Evolutionary conservation across 1,140 invertebrate species (phyloP), one percentile per base, ranked within the genome.

Genomic region (Polyergus mexicanus): DNA sequence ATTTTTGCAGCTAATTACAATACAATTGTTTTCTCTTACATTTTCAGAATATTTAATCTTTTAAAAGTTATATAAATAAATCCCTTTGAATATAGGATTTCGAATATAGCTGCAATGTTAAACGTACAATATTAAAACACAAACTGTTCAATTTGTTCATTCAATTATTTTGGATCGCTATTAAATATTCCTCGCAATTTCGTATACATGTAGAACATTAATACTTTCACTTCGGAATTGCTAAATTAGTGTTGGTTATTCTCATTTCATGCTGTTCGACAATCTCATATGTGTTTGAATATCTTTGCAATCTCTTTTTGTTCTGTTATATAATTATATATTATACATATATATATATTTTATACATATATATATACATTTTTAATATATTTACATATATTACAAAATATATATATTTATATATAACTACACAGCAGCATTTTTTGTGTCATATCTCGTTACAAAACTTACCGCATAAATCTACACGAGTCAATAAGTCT

Each of bases 361-460:
- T 10, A 11, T 76, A 74, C 54, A 35, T 56, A 38, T 58, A 38
- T 74, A 38, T 56, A 13, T 35, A 56, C 56, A 19, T 56, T 56
- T 35, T 7, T 22, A 58, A 58, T 22, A 2, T 19, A 56, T n/a
- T 8, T n/a, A 22, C 22, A 44, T 11, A 44, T 11, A 44, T 56
- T 16, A 19, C 8, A 58, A 10, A 22, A 6, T 22, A 28, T 22
- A 28, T 60, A 22, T 28, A 28, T 63, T 11, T 4, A 32, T 19
- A 16, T 35, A 16, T 19, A 19, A 38, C 44, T 25, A 6, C 19
- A 7, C n/a, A 32, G 10, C 16, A 44, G 16, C 19, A 54, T 22
- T 56, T n/a, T 81, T 58, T 6, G 19, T 80, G 41, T 69, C 10
- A 44, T 41, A 56, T 38, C 8, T 80, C 11, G 19, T 71, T 81